A percentile compares a stretch with the other conserved stretches of the same genome.
Conservation (phyloP, 1,140 invertebrate genomes). For the Leptinotarsa lineolata region DNA sequence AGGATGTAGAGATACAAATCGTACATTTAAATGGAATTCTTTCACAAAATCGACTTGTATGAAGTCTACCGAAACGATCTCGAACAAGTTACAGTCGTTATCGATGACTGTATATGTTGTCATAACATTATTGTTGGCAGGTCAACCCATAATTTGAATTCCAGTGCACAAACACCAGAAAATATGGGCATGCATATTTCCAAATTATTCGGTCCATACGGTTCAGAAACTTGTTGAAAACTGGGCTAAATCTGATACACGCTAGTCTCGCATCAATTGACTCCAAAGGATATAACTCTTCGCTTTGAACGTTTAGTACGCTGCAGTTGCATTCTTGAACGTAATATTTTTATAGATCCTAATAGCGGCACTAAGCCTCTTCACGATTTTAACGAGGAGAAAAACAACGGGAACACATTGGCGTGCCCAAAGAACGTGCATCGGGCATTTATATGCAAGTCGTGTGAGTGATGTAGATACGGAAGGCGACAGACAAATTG, state of each 20-base stretch:
- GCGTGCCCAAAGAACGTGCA: not conserved
- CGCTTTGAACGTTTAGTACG: not conserved
- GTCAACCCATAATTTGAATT: too few species aligned
- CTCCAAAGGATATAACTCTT: not conserved
- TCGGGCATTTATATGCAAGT: too few species aligned
- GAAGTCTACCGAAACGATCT: not conserved
- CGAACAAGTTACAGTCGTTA: too few species aligned
- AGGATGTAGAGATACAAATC: not conserved
- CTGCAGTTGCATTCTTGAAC: not conserved
- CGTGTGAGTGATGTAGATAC: too few species aligned
- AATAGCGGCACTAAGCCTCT: slow-evolving; percentile 2
- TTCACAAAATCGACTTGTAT: not conserved
- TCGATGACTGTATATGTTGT: too few species aligned
- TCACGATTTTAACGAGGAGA: not conserved
- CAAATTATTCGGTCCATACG: too few species aligned
- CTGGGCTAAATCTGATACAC: too few species aligned
- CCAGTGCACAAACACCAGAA: too few species aligned
- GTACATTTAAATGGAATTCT: not conserved
- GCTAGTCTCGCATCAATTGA: not conserved
- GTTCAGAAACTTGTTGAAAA: too few species aligned
- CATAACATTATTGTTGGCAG: too few species aligned
- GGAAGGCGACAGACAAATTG: too few species aligned
- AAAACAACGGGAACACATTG: slow-evolving; percentile 3
- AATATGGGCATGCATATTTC: too few species aligned
- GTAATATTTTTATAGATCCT: slow-evolving; percentile 3